A percentile compares a stretch with the other conserved stretches of the same genome.
Conservation (phyloP, 2,888 invertebrate species). For the Synergus umbraculus region DNA sequence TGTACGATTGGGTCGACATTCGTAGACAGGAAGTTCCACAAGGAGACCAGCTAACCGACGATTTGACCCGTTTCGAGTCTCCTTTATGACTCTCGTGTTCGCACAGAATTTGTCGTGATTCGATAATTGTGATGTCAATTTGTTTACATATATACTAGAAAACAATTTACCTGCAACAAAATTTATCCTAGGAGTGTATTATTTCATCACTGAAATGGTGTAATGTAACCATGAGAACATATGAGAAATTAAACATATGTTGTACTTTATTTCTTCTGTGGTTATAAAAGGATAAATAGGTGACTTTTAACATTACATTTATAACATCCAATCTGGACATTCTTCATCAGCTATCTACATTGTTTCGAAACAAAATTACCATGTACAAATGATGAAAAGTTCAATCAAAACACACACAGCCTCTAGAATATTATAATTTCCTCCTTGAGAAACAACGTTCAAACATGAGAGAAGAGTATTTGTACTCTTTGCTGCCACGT, state of each 20-base stretch:
- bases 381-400: not conserved
- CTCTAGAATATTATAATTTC: not conserved
- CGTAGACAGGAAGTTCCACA: constrained; percentile 28
- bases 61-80: constrained; percentile 8
- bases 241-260: no score
- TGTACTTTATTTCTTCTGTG: no score
- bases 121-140: not conserved
- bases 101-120: not conserved
- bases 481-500: not conserved
- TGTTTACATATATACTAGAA: not conserved
- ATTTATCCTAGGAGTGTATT: no score
- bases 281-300: no score
- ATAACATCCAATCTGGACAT: not conserved
- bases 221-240: no score
- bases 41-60: not conserved
- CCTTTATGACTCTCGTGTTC: not conserved
- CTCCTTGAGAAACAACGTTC: not conserved
- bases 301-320: no score
- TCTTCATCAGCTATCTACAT: not conserved
- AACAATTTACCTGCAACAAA: no score
- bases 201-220: no score
- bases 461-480: not conserved
- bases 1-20: constrained; percentile 40
- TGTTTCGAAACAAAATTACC: not conserved
- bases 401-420: not conserved